Evolutionary conservation across 2,113 vertebrate genomes (phyloP).

Genomic region (Psilopogon haemacephalus): DNA sequence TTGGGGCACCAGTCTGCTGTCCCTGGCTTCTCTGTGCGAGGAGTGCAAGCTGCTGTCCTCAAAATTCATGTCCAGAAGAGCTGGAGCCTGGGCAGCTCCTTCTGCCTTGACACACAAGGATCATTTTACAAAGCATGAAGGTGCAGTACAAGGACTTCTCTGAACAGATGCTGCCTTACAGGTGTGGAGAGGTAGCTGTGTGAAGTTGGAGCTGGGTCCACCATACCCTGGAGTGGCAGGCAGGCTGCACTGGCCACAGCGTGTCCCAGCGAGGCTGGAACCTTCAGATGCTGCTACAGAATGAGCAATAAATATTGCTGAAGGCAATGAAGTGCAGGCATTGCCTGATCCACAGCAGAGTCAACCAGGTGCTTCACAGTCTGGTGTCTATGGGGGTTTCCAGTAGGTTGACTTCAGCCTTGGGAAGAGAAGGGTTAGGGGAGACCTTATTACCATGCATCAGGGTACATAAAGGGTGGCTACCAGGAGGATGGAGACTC

Average conservation of each 20-base stretch:
- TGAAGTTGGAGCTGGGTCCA: no score
- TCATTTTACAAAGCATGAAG: rapidly evolving
- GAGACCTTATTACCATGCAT: no score
- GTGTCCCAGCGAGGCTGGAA: rapidly evolving
- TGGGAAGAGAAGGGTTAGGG: no score
- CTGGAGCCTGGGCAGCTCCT: not conserved
- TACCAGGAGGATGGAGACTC: no score
- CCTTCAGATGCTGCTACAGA: rapidly evolving
- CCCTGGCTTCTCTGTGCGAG: not conserved
- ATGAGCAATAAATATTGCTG: rapidly evolving
- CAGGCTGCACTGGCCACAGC: rapidly evolving
- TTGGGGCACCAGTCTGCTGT: not conserved
- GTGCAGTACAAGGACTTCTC: rapidly evolving
- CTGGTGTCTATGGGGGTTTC: not conserved
- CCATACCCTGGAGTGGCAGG: rapidly evolving
- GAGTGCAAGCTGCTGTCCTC: not conserved
- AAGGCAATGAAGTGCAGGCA: not conserved
- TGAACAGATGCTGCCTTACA: rapidly evolving
- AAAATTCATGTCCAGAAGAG: not conserved
- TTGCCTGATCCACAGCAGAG: no score
- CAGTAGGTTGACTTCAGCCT: not conserved
- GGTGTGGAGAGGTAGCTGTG: rapidly evolving
- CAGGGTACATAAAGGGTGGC: no score
- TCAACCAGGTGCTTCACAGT: not conserved
- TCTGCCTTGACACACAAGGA: rapidly evolving